A percentile compares a stretch with the other conserved stretches of the same genome.
Conservation (phyloP, 2,113 vertebrate species). For the Urocitellus parryii region DNA sequence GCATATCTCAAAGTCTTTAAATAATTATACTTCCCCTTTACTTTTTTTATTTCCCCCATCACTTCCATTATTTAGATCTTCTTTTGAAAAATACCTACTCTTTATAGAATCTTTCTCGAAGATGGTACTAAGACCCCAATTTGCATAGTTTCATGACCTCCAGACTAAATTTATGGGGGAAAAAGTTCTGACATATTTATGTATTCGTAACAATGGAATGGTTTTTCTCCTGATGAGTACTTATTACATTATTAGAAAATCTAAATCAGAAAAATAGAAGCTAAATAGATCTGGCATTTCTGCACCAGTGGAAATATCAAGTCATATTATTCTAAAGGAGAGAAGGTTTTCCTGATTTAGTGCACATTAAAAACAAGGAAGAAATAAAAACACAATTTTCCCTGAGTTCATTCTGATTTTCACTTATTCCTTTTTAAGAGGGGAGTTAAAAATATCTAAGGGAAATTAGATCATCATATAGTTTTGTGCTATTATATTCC, state of each 20-base stretch:
- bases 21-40: neutral
- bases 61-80: neutral
- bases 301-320: constrained; percentile 21
- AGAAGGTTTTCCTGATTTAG: constrained; percentile 54
- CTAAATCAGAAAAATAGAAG: constrained; percentile 41
- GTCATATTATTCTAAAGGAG: constrained; percentile 7
- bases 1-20: neutral
- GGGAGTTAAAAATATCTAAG: constrained; percentile 72
- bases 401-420: constrained; percentile 68
- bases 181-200: neutral
- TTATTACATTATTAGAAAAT: constrained; percentile 62
- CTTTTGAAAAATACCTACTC: constrained; percentile 33
- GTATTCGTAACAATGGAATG: constrained; percentile 42
- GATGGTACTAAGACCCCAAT: constrained; percentile 15
- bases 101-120: neutral
- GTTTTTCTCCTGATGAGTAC: constrained; percentile 1
- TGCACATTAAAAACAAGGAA: constrained; percentile 68
- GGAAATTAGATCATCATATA: constrained; percentile 81
- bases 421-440: constrained; percentile 74
- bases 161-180: neutral
- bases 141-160: constrained; percentile 3
- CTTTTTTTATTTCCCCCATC: neutral
- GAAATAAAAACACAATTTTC: constrained; percentile 63
- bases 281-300: constrained; percentile 40
- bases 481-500: constrained; percentile 80